Evolutionary conservation across 2,113 vertebrate species (phyloP), one percentile per base, ranked within the genome.

Genomic region (Mionectes macconnelli): DNA sequence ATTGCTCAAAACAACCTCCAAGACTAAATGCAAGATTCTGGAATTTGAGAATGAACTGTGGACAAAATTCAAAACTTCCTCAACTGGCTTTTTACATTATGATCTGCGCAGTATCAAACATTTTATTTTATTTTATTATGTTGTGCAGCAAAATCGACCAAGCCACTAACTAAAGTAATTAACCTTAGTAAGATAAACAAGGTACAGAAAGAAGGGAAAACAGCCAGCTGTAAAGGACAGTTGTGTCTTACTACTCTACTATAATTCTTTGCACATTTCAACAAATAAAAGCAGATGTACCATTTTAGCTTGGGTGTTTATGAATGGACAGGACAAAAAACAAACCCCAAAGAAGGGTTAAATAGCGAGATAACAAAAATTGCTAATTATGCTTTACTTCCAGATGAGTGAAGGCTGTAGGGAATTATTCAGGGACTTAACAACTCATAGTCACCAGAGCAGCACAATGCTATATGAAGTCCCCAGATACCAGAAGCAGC

Each of bases 361-460:
- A 95, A 91, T 8, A 83, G 30, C 16, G 53, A 87, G 57, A 42
- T 63, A 72, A 80, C 19, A 64, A 85, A 94, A 95, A 44, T 76
- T 93, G 53, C 82, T 93, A 94, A 94, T 96, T 92, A 62, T 73
- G 49, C 59, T 90, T 92, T 77, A 64, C 79, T 96, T 96, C 92
- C 92, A 96, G 70, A 83, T 83, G 82, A 95, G 57, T 69, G 84
- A 87, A 91, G 33, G 25, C 87, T 87, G 74, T 50, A 45, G 72
- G 93, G 87, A 94, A 93, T 94, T 93, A 74, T 53, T 47, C 10
- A 4, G 35, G 47, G 68, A 70, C 74, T 84, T 89, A 87, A 49
- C 50, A 75, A 82, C 86, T 82, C 33, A 2, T 9, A 77, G 89
- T 68, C 84, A 76, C 47, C 27, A 70, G 72, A 81, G 79, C 63